Percentiles rank a stretch among this genome's conserved stretches.
Evolutionary conservation across 2,888 invertebrate genomes (phyloP).

Genomic region (Sthenelais limicola): DNA sequence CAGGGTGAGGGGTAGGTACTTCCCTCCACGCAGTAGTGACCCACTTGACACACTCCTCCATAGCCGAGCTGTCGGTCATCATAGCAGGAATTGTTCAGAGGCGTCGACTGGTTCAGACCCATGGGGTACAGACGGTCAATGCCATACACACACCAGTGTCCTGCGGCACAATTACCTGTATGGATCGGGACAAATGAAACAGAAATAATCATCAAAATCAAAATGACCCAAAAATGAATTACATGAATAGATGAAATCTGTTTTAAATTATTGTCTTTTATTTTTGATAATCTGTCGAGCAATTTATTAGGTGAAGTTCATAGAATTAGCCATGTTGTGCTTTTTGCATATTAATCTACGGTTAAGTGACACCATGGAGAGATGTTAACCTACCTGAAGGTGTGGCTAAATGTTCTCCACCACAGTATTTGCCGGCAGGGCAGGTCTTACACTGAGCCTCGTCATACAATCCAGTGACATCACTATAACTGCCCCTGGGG

Average conservation of each 20-base stretch:
- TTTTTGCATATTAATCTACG: too few species aligned
- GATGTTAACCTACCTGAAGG: conserved; percentile 58
- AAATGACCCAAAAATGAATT: too few species aligned
- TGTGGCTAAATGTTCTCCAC: conserved; percentile 60
- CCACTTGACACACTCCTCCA: conserved; percentile 65
- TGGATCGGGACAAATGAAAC: not conserved
- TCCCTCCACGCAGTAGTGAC: conserved; percentile 65
- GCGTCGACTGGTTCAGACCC: conserved; percentile 57
- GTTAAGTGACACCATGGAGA: too few species aligned
- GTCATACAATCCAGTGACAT: conserved; percentile 59
- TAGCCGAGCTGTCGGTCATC: conserved; percentile 60
- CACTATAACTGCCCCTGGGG: conserved; percentile 68
- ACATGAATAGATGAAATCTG: too few species aligned
- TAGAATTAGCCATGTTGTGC: too few species aligned
- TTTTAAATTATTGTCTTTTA: too few species aligned
- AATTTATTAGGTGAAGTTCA: too few species aligned
- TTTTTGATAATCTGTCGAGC: too few species aligned
- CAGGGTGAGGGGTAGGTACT: conserved; percentile 62
- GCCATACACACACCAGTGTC: conserved; percentile 67
- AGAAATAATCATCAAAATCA: too few species aligned
- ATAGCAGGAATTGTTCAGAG: conserved; percentile 60
- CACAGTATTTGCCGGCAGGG: conserved; percentile 66
- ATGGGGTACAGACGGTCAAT: conserved; percentile 63
- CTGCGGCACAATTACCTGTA: conserved; percentile 64
- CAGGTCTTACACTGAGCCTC: conserved; percentile 66